Evolutionary conservation across 2,888 invertebrate species (phyloP).

Genomic region (Chromoteleia sp.): DNA sequence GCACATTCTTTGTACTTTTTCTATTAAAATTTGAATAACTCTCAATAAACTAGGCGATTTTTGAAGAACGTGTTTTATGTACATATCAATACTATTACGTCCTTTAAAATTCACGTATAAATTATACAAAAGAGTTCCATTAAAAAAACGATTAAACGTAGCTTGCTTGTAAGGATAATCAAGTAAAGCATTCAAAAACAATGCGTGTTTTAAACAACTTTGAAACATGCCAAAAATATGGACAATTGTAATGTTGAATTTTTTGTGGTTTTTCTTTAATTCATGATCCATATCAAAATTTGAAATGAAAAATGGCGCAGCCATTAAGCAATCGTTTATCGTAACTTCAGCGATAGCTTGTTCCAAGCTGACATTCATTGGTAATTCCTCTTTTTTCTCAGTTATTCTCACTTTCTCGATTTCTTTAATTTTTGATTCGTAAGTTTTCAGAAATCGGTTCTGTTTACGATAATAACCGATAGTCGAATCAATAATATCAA

Average conservation of each 20-base stretch:
- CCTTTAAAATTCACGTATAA: constrained; percentile 87
- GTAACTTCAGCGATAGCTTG: constrained; percentile 86
- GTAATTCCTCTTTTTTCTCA: constrained; percentile 3
- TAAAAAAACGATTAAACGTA: constrained; percentile 88
- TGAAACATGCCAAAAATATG: constrained; percentile 89
- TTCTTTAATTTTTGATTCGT: constrained; percentile 79
- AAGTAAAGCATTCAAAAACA: constrained; percentile 88
- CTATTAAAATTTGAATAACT: constrained; percentile 76
- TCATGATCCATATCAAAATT: constrained; percentile 87
- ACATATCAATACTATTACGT: constrained; percentile 86
- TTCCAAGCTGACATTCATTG: constrained; percentile 79
- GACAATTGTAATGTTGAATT: constrained; percentile 86
- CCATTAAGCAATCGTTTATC: constrained; percentile 87
- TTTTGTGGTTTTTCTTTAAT: constrained; percentile 86
- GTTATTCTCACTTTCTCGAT: constrained; percentile 14
- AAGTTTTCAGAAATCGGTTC: constrained; percentile 85
- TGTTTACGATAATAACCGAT: constrained; percentile 86
- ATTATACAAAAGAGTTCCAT: constrained; percentile 92
- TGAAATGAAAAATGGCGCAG: constrained; percentile 86
- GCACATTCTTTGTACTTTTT: constrained; percentile 71
- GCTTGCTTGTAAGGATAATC: constrained; percentile 87
- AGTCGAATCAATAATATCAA: constrained; percentile 87
- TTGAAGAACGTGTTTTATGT: constrained; percentile 84
- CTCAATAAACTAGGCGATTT: constrained; percentile 80
- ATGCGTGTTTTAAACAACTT: constrained; percentile 87